phyloP scores from a whole-genome alignment of 2,113 vertebrate species.

The Connochaetes taurinus region DNA sequence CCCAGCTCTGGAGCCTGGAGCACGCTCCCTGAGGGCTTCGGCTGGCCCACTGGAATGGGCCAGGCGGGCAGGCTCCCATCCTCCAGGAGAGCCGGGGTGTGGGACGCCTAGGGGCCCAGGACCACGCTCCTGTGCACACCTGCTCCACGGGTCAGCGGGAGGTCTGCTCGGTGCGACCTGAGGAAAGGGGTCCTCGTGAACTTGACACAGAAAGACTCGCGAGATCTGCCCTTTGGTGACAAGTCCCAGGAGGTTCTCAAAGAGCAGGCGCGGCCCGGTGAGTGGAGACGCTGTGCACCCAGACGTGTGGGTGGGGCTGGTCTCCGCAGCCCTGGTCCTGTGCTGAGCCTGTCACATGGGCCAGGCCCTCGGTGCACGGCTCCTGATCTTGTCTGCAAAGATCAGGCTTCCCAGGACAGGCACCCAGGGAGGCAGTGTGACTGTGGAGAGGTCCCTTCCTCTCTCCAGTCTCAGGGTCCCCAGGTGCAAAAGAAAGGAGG shows the following conservation, averaged over 20 bases:
- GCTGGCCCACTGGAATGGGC: neutral
- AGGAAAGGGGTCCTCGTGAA: neutral
- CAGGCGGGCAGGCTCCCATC: neutral
- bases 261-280: neutral
- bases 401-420: neutral
- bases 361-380: neutral
- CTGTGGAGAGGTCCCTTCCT: neutral
- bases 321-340: neutral
- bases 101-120: neutral
- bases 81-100: neutral
- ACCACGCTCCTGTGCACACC: neutral
- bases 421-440: neutral
- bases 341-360: accelerated
- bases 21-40: neutral
- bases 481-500: neutral
- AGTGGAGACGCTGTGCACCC: too few relatives aligned
- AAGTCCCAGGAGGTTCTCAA: neutral
- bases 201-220: neutral
- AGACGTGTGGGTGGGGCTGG: neutral
- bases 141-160: neutral
- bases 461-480: neutral
- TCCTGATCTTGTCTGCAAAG: neutral
- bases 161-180: neutral
- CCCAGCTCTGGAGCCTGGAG: neutral
- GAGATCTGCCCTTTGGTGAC: neutral